Evolutionary conservation across 2,113 vertebrate species (phyloP).

Genomic region (Oncorhynchus kisutch): DNA sequence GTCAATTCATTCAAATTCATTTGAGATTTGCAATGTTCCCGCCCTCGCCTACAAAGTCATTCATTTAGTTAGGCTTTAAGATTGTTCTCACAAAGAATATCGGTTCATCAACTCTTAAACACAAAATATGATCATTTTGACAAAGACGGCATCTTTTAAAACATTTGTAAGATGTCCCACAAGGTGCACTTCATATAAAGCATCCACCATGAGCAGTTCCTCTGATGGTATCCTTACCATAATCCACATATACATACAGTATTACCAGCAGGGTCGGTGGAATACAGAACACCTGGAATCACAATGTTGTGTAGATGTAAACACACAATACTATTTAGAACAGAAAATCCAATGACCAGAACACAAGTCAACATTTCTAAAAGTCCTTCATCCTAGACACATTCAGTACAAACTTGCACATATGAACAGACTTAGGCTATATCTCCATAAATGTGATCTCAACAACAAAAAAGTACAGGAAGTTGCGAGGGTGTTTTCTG

Average conservation of each 20-base stretch:
- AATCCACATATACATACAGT: neutral
- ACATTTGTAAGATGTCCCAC: neutral
- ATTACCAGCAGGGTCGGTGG: neutral
- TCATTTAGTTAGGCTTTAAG: constrained; percentile 1
- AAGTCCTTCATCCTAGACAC: constrained; percentile 7
- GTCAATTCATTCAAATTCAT: neutral
- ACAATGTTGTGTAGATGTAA: neutral
- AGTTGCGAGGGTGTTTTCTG: no score
- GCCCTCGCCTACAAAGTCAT: constrained; percentile 8
- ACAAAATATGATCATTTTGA: neutral
- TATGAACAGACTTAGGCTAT: neutral
- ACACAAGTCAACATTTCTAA: neutral
- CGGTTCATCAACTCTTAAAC: neutral
- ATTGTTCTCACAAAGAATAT: constrained; percentile 1
- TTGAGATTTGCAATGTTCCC: neutral
- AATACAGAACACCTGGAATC: neutral
- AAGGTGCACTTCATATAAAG: constrained; percentile 38
- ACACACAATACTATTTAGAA: neutral
- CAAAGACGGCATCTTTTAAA: neutral
- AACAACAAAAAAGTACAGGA: neutral
- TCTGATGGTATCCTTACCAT: neutral
- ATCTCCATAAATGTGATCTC: neutral
- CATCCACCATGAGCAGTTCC: neutral
- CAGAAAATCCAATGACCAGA: neutral
- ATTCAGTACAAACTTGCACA: neutral